Evolutionary conservation across 2,797 vertebrate species (phyloP).

Genomic region (Pseudochaenichthys georgianus): DNA sequence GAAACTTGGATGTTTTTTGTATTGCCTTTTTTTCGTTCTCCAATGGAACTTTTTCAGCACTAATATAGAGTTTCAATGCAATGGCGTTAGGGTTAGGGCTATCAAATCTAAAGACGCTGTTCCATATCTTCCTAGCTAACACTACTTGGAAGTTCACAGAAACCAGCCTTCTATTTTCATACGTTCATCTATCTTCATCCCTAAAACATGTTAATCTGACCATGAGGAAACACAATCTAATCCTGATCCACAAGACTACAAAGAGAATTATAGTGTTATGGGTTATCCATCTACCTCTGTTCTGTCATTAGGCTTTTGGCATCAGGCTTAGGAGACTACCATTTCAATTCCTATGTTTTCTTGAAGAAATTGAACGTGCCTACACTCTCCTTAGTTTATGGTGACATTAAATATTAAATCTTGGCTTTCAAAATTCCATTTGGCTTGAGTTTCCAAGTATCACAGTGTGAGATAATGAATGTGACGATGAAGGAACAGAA

Average conservation of each 20-base stretch:
- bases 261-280: background rate
- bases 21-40: no score
- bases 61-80: no score
- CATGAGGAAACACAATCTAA: background rate
- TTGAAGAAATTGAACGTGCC: background rate
- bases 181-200: background rate
- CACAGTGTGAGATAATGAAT: conserved; percentile 20
- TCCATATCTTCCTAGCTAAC: no score
- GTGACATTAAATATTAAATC: background rate
- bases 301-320: background rate
- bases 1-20: no score
- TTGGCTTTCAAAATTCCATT: background rate
- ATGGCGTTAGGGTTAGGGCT: no score
- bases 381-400: background rate
- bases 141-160: no score
- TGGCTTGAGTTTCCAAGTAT: background rate
- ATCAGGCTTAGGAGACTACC: background rate
- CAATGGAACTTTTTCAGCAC: no score
- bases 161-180: background rate
- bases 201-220: background rate
- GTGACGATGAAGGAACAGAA: conserved; percentile 27
- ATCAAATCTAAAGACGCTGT: no score
- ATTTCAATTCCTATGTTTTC: background rate
- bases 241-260: background rate
- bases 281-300: no score